Evolutionary conservation across 2,113 vertebrate genomes (phyloP).

Genomic region (Thunnus thynnus): DNA sequence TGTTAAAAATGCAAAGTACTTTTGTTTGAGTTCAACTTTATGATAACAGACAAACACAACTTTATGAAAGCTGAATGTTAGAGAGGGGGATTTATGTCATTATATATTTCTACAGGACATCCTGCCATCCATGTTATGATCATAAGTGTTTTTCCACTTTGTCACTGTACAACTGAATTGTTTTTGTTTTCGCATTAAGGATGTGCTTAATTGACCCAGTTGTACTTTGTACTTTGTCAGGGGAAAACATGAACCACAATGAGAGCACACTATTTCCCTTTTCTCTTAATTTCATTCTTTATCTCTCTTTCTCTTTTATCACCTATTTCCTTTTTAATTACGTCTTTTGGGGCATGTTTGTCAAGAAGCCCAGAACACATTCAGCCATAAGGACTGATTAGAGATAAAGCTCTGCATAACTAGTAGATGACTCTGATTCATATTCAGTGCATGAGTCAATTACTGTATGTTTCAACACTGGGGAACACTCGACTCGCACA

Average conservation of each 20-base stretch:
- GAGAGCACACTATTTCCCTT: background rate
- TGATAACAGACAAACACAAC: too few relatives aligned
- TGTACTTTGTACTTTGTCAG: background rate
- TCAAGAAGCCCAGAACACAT: constrained; percentile 8
- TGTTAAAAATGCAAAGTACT: background rate
- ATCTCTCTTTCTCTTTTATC: background rate
- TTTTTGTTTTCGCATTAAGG: too few relatives aligned
- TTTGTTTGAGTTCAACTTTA: too few relatives aligned
- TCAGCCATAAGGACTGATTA: constrained; percentile 2
- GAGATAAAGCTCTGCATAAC: background rate
- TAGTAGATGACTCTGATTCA: background rate
- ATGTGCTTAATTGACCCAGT: background rate
- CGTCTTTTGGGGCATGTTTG: constrained; percentile 8
- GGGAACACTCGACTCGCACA: background rate
- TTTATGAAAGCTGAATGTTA: too few relatives aligned
- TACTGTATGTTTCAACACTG: background rate
- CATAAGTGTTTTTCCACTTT: too few relatives aligned
- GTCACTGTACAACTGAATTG: too few relatives aligned
- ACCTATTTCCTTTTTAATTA: background rate
- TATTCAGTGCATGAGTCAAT: background rate
- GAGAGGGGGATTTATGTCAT: too few relatives aligned
- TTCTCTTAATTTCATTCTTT: background rate
- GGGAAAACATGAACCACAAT: background rate
- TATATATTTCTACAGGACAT: too few relatives aligned
- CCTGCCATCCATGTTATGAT: too few relatives aligned